Percentiles rank a stretch among this genome's conserved stretches.
Evolutionary conservation across 2,797 vertebrate genomes (phyloP).

Genomic region (Arrhamphus sclerolepis): DNA sequence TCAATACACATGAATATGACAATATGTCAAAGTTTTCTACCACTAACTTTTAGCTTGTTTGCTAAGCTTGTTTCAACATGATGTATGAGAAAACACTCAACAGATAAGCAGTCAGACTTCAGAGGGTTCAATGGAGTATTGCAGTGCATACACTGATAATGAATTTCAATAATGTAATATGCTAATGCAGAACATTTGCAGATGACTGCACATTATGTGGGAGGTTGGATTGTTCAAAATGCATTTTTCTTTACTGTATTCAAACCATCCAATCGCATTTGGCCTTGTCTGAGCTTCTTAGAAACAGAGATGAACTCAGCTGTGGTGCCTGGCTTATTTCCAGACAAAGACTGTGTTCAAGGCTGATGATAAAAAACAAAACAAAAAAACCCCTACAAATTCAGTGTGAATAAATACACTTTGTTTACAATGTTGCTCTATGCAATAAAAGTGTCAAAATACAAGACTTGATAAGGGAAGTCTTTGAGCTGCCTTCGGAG

Average conservation of each 20-base stretch:
- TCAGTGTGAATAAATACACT: too few relatives aligned
- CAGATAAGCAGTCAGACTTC: conserved; percentile 8
- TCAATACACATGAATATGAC: conserved; percentile 4
- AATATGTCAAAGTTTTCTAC: not conserved
- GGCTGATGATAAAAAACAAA: not conserved
- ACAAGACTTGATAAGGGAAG: too few relatives aligned
- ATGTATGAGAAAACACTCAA: conserved; percentile 12
- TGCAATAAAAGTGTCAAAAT: too few relatives aligned
- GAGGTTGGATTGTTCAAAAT: not conserved
- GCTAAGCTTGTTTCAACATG: not conserved
- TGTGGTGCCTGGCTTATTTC: not conserved
- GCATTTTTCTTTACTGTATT: not conserved
- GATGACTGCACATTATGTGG: not conserved
- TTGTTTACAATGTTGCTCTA: too few relatives aligned
- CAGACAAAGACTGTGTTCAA: not conserved
- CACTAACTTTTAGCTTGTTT: not conserved
- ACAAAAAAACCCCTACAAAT: too few relatives aligned
- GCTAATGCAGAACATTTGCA: conserved; percentile 1
- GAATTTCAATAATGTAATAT: not conserved
- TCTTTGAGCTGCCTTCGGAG: not conserved
- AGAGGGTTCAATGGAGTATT: not conserved
- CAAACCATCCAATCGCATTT: not conserved
- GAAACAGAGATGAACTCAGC: not conserved
- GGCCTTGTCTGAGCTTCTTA: not conserved
- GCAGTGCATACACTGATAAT: not conserved